phyloP scores from a whole-genome alignment of 2,113 vertebrate species.

The Craseonycteris thonglongyai region DNA sequence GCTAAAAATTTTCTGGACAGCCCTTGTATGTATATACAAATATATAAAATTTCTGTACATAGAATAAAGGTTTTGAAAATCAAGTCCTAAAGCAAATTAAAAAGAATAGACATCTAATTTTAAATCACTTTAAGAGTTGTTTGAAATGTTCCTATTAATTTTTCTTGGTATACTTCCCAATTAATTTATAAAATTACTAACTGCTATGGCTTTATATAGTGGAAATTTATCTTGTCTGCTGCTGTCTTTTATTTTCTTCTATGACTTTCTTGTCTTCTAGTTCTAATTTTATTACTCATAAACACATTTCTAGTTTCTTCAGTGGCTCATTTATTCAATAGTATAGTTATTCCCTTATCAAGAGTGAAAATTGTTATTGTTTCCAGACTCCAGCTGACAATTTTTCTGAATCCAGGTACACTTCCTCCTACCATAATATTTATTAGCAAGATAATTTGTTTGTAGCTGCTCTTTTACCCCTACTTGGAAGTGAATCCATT shows the following conservation, averaged over 20 bases:
- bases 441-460: not conserved
- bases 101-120: not conserved
- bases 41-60: not conserved
- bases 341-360: not conserved
- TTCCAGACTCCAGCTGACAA: not conserved
- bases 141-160: not conserved
- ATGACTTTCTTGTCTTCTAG: not conserved
- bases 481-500: not conserved
- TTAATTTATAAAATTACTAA: not conserved
- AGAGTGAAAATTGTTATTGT: not conserved
- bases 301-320: not conserved
- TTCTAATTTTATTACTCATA: not conserved
- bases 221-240: not conserved
- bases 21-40: too few species aligned
- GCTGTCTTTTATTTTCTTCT: not conserved
- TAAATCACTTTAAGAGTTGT: not conserved
- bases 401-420: not conserved
- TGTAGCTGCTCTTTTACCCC: fast-evolving
- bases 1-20: too few species aligned
- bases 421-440: not conserved
- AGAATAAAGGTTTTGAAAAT: not conserved
- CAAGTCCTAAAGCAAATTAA: not conserved
- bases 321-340: not conserved
- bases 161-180: not conserved
- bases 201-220: not conserved